phyloP scores from a whole-genome alignment of 1,140 invertebrate species.

The Polyergus mexicanus region DNA sequence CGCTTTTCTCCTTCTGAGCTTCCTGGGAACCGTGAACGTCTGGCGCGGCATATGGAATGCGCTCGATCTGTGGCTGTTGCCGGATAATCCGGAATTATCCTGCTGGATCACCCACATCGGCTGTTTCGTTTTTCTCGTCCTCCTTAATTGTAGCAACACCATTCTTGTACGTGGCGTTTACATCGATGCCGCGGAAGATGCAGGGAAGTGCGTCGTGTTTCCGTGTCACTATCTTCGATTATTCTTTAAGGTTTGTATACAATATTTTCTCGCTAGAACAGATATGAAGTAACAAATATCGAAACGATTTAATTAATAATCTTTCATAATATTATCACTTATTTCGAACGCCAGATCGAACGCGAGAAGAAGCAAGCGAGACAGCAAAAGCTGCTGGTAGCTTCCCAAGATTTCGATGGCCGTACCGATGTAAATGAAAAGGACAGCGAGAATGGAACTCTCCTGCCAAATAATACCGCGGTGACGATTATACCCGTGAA shows the following conservation, averaged over 20 bases:
- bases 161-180: constrained; percentile 94
- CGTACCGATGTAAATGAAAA: constrained; percentile 78
- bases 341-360: constrained; percentile 79
- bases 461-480: constrained; percentile 78
- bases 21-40: constrained; percentile 94
- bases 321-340: background rate
- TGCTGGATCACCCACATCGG: constrained; percentile 92
- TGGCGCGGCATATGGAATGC: constrained; percentile 95
- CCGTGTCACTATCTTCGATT: constrained; percentile 93
- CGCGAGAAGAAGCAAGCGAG: constrained; percentile 85
- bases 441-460: constrained; percentile 80
- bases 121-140: constrained; percentile 91
- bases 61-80: constrained; percentile 92
- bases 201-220: constrained; percentile 92
- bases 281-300: background rate
- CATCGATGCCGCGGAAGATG: constrained; percentile 93
- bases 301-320: constrained; percentile 6
- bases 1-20: constrained; percentile 91
- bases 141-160: constrained; percentile 94
- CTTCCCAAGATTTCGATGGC: constrained; percentile 75
- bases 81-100: constrained; percentile 91
- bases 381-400: constrained; percentile 79
- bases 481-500: constrained; percentile 79
- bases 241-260: constrained; percentile 89
- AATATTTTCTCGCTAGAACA: background rate